These are phyloP conservation scores for Saguinus midas DNA, from an alignment of 2,113 vertebrate species.

Conservation along the genomic window DNA sequence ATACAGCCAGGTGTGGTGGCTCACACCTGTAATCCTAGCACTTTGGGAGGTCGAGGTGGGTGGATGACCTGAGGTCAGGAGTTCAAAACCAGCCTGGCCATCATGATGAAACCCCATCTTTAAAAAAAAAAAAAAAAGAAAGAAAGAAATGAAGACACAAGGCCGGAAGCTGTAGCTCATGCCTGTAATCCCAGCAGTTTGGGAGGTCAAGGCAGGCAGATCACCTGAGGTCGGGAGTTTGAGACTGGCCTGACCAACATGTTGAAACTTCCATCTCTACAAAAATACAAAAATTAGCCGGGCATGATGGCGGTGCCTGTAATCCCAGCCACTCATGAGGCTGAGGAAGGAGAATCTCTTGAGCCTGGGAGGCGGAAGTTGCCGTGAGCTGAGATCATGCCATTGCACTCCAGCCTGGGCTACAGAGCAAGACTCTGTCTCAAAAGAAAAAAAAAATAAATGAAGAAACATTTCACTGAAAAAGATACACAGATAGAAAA, in stretches of 20 bases:
- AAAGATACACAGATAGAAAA: too few species aligned
- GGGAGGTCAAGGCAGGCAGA: neutral
- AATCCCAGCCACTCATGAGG: neutral
- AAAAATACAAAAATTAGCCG: neutral
- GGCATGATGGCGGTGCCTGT: neutral
- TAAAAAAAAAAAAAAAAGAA: neutral
- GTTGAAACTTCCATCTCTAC: neutral
- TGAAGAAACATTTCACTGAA: too few species aligned
- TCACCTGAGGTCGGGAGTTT: neutral
- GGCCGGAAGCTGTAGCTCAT: neutral
- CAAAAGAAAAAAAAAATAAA: neutral
- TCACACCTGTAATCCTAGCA: neutral
- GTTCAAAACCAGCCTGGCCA: neutral
- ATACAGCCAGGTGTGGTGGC: neutral
- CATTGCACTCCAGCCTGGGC: neutral
- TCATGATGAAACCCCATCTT: neutral
- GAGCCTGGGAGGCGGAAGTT: neutral
- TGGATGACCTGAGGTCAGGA: neutral
- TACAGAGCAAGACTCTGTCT: neutral
- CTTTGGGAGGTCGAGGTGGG: neutral
- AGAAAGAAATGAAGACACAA: neutral
- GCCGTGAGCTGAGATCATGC: neutral
- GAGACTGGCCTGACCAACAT: neutral
- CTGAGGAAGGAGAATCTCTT: neutral
- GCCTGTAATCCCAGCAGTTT: neutral